A percentile compares a stretch with the other conserved stretches of the same genome.
These are phyloP conservation scores for Calliopum simillimum DNA, from an alignment of 2,888 invertebrate genomes.

Conservation along the genomic window DNA sequence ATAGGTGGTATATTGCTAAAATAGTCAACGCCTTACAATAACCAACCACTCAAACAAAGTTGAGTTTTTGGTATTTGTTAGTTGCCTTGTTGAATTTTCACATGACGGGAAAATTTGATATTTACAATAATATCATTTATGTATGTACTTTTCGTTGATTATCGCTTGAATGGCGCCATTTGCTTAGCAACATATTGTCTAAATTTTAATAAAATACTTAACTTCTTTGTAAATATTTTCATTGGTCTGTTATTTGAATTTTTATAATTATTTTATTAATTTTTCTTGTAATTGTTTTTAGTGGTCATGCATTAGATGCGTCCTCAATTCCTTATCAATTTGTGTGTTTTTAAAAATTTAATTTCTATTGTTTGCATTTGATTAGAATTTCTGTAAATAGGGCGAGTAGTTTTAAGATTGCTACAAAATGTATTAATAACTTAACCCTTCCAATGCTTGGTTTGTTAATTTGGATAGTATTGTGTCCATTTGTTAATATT, in stretches of 20 bases:
- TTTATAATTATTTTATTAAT: background rate
- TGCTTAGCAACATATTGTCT: background rate
- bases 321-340: no score
- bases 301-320: background rate
- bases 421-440: background rate
- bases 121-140: background rate
- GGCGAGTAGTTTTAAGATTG: conserved; percentile 11
- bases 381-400: conserved; percentile 20
- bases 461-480: no score
- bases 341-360: background rate
- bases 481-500: no score
- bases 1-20: background rate
- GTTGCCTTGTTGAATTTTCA: no score
- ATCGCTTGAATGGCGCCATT: background rate
- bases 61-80: background rate
- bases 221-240: background rate
- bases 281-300: background rate
- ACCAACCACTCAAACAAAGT: background rate
- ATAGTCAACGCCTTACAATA: background rate
- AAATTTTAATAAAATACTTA: no score
- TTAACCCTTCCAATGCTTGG: no score
- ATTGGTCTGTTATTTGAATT: background rate
- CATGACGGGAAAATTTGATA: background rate
- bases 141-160: background rate
- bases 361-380: conserved; percentile 15